A percentile compares a stretch with the other conserved stretches of the same genome.
Evolutionary conservation across 1,140 invertebrate genomes (phyloP).

Genomic region (Drosophila trapezifrons): DNA sequence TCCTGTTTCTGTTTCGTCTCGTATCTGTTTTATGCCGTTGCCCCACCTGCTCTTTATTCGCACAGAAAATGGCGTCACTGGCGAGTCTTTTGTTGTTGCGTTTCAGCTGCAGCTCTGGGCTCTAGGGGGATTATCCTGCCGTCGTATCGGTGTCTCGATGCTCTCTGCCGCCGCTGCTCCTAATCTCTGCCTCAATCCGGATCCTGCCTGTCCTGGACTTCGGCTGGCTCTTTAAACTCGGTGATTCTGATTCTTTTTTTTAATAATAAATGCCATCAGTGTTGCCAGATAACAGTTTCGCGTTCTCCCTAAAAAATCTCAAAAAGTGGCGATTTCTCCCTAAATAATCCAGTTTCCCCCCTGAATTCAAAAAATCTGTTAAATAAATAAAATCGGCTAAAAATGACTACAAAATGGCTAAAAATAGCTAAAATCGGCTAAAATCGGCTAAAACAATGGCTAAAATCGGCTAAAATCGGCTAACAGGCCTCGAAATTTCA

Average conservation of each 20-base stretch:
- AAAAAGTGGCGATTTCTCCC: too few species aligned
- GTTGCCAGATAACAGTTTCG: too few species aligned
- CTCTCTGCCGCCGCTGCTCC: background rate
- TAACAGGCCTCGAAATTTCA: too few species aligned
- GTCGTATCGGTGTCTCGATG: background rate
- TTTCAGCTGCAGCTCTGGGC: constrained; percentile 26
- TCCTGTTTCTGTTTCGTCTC: constrained; percentile 14
- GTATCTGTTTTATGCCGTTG: constrained; percentile 39
- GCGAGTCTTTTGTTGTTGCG: constrained; percentile 37
- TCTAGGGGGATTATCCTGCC: constrained; percentile 6
- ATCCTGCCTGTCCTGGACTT: constrained; percentile 26
- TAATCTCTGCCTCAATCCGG: constrained; percentile 25
- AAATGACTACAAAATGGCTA: too few species aligned
- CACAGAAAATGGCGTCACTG: constrained; percentile 80
- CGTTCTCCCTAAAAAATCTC: too few species aligned
- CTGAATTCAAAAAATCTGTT: background rate
- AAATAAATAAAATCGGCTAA: too few species aligned
- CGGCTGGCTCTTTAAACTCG: constrained; percentile 12
- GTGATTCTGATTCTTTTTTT: constrained; percentile 11
- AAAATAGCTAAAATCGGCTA: too few species aligned
- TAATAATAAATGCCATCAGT: constrained; percentile 10
- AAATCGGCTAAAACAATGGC: too few species aligned
- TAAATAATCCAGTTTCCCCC: too few species aligned
- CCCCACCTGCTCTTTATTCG: constrained; percentile 78
- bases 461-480: too few species aligned